Evolutionary conservation across 2,797 vertebrate species (phyloP), one percentile per base, ranked within the genome.

Genomic region (Hemibagrus guttatus): DNA sequence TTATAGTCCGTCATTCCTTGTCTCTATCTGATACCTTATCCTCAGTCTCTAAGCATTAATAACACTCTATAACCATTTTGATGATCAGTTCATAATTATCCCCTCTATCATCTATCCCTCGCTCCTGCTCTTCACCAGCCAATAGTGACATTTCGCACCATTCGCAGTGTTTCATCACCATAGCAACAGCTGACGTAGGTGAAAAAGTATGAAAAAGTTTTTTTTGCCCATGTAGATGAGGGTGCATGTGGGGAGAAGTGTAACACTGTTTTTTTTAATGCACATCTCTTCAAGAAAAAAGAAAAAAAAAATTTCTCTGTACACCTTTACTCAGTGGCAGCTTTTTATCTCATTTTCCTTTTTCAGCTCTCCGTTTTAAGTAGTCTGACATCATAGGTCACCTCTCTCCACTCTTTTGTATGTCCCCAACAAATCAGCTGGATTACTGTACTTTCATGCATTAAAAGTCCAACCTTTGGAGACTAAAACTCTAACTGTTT

Each of bases 141-240:
- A 93, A 94, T 95, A 91, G 90, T 19, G 84, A 31, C 69, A 87
- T 92, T 87, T 89, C 69, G 71, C 86, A 89, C 93, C 91, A 91
- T 93, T 94, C 90, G 91, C 91, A 82, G 92, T 89, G 91, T 92
- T 89, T 91, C 92, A 82, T 95, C 93, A 93, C 94, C 94, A 95
- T 95, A 93, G 95, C 94, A 95, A 96, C 95, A 96, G 94, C 95
- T 95, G 95, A 95, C 94, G 94, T 95, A 92, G 86, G 87, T 84
- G 26, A 94, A 94, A 93, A 94, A 91, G 92, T 89, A 92, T 91
- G 89, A 90, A 91, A 92, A 94, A 94, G 91, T 90, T 93, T 94
- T 85, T 91, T 85, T 84, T 52, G 86, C 89, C 87, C 89, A 89
- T 89, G 71, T 79, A 75, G n/a, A 82, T 64, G 74, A 63, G 26